Percentiles rank a stretch among this genome's conserved stretches.
Conservation (phyloP, 2,797 vertebrate species). For the Euphonia xanthogaster region DNA sequence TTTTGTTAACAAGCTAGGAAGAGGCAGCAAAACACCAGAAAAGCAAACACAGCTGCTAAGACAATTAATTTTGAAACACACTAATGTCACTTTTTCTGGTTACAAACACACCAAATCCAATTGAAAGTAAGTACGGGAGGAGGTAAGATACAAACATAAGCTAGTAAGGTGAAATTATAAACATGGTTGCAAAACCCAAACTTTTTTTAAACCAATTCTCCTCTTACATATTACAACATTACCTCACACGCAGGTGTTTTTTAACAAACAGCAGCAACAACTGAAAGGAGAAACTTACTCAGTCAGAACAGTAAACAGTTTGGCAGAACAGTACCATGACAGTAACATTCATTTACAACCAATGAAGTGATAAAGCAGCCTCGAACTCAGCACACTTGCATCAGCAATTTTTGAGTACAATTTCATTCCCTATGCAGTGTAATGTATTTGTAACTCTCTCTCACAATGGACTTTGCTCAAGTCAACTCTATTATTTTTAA, state of each 20-base stretch:
- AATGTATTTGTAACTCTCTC: not conserved
- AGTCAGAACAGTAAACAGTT: slow-evolving; percentile 5
- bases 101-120: slow-evolving; percentile 38
- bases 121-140: not conserved
- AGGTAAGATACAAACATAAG: not conserved
- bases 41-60: not conserved
- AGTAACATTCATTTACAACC: not conserved
- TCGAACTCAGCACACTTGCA: not conserved
- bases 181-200: not conserved
- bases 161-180: not conserved
- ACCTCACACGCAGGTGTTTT: slow-evolving; percentile 3
- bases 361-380: not conserved
- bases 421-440: not conserved
- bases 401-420: not conserved
- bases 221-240: not conserved
- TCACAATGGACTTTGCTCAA: not conserved
- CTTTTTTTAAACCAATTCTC: not conserved
- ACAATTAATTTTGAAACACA: not conserved
- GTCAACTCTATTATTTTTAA: not conserved
- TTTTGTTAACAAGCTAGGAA: slow-evolving; percentile 31
- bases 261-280: slow-evolving; percentile 32
- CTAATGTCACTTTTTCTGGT: slow-evolving; percentile 1
- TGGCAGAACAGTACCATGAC: not conserved
- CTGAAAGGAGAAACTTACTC: slow-evolving; percentile 51
- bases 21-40: not conserved